These are phyloP conservation scores for Torymus tubicola DNA, from an alignment of 2,888 invertebrate genomes.

Conservation along the genomic window DNA sequence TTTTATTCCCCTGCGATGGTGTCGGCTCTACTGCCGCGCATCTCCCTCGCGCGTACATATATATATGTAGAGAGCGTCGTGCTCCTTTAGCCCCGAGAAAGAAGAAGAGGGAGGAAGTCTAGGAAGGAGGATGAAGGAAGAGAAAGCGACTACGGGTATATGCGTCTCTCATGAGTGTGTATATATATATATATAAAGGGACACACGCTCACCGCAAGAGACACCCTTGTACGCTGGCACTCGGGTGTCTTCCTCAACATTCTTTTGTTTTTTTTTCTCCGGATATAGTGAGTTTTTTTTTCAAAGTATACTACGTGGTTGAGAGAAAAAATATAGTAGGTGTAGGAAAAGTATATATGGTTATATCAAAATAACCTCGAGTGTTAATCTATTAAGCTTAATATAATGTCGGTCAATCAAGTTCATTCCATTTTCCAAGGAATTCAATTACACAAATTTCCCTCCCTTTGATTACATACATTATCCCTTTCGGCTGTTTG, in stretches of 20 bases:
- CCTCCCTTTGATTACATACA: constrained; percentile 29
- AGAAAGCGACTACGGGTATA: constrained; percentile 51
- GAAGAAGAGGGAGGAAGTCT: not conserved
- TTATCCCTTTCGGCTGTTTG: constrained; percentile 48
- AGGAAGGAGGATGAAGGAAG: constrained; percentile 27
- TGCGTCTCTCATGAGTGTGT: too few relatives aligned
- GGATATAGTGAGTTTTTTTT: too few relatives aligned
- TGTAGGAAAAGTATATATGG: too few relatives aligned
- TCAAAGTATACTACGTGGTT: too few relatives aligned
- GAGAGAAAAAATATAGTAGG: too few relatives aligned
- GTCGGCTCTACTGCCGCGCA: constrained; percentile 60
- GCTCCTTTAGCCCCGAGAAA: constrained; percentile 25
- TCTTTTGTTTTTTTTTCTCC: too few relatives aligned
- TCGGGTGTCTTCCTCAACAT: constrained; percentile 44
- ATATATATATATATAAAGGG: constrained; percentile 71
- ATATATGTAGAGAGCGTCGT: constrained; percentile 1
- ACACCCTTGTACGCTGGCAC: constrained; percentile 33
- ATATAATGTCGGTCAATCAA: constrained; percentile 48
- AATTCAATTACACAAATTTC: constrained; percentile 52
- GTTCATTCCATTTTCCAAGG: constrained; percentile 21
- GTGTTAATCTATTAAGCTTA: not conserved
- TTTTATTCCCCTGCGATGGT: constrained; percentile 66
- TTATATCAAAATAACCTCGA: too few relatives aligned
- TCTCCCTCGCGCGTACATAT: not conserved
- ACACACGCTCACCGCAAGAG: constrained; percentile 62